phyloP scores from a whole-genome alignment of 1,140 invertebrate species.

The Zaprionus davidi region DNA sequence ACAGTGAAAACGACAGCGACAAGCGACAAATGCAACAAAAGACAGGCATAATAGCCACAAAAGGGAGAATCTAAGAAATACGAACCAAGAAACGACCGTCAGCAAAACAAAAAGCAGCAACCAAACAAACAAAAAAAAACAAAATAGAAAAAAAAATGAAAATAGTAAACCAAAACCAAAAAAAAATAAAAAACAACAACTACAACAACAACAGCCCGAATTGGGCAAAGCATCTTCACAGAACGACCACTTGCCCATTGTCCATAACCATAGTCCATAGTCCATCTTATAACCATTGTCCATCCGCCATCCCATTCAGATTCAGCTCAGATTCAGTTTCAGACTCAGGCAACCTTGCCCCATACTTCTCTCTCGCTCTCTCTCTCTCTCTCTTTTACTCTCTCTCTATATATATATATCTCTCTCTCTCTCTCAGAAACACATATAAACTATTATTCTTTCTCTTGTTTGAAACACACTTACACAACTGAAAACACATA shows the following conservation, averaged over 20 bases:
- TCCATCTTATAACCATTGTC: constrained; percentile 71
- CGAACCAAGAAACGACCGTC: constrained; percentile 31
- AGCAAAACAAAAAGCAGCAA: constrained; percentile 33
- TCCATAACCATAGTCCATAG: constrained; percentile 46
- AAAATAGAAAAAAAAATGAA: constrained; percentile 21
- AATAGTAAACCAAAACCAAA: constrained; percentile 23
- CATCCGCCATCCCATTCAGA: constrained; percentile 64
- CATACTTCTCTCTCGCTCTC: constrained; percentile 35
- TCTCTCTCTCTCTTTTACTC: constrained; percentile 38
- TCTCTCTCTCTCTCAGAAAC: background rate
- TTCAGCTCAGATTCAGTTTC: constrained; percentile 40
- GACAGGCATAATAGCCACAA: constrained; percentile 29
- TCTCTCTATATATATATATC: background rate
- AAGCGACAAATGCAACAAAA: constrained; percentile 37
- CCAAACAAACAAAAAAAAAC: constrained; percentile 16
- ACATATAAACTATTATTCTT: constrained; percentile 9
- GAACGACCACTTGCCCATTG: constrained; percentile 50
- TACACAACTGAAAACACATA: constrained; percentile 5
- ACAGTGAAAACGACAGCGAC: constrained; percentile 33
- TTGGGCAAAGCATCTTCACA: constrained; percentile 40
- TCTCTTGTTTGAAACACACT: constrained; percentile 21
- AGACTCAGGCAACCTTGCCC: constrained; percentile 31
- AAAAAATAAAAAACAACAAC: constrained; percentile 24
- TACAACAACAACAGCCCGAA: constrained; percentile 44
- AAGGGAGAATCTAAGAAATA: constrained; percentile 9